Evolutionary conservation across 2,888 invertebrate genomes (phyloP).

Genomic region (Danaus chrysippus): DNA sequence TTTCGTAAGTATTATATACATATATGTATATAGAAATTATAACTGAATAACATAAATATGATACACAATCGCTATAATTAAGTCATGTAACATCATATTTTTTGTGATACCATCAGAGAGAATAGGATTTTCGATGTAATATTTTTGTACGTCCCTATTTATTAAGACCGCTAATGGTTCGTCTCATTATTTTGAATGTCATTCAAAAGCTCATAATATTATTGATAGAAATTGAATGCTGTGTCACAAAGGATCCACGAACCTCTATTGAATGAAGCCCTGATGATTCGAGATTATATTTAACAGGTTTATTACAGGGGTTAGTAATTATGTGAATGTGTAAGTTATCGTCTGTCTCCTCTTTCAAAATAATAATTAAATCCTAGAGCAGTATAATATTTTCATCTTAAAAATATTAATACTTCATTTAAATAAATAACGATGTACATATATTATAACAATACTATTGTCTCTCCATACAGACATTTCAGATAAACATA

Average conservation of each 20-base stretch:
- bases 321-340: background rate
- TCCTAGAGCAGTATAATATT: no score
- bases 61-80: no score
- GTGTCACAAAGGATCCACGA: background rate
- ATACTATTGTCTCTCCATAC: no score
- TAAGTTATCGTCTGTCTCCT: background rate
- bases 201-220: constrained; percentile 15
- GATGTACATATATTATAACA: no score
- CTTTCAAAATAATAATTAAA: background rate
- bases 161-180: constrained; percentile 15
- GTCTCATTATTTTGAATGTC: constrained; percentile 22
- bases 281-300: background rate
- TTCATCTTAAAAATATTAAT: no score
- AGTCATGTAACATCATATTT: background rate
- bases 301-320: background rate
- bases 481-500: no score
- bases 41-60: no score
- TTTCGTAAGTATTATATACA: no score
- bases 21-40: no score
- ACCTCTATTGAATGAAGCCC: background rate
- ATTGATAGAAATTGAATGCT: constrained; percentile 3
- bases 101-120: background rate
- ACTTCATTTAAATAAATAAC: no score
- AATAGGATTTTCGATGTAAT: background rate
- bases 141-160: background rate